Evolutionary conservation across 1,140 invertebrate genomes (phyloP), one percentile per base, ranked within the genome.

Genomic region (Diploscapter pachys): DNA sequence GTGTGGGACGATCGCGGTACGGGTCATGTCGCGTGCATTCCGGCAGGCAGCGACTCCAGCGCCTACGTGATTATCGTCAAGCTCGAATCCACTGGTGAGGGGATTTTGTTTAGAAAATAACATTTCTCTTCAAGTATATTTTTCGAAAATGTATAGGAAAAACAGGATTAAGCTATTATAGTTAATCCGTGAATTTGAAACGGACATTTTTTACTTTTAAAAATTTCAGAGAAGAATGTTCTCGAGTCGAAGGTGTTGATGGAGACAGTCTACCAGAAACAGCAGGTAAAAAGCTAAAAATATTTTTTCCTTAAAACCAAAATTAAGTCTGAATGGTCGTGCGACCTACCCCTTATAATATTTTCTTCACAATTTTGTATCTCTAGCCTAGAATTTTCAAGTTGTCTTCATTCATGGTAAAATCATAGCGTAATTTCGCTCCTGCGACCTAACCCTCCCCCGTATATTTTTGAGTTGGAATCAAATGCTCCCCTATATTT

Each of bases 211-310:
- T 64, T 48, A 61, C 51, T 52, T 4, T 50, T 80, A 3, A 56
- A n/a, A n/a, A 62, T 76, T 73, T 61, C 53, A 79, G 83, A 85
- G 48, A 80, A 79, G 54, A 85, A 85, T 71, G 76, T 86, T 5
- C 73, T 85, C 8, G 84, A 85, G 65, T 83, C 81, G 48, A 80
- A 72, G 57, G 80, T 85, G 61, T 52, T 68, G n/a, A 53, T 71
- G 54, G 83, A 86, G 31, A 85, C 84, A 5, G 75, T 80, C 4
- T 85, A 85, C 69, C 84, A 85, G 73, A 84, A 83, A 61, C 83
- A 85, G 55, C 83, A 84, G 67, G 75, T 76, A 52, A 65, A 65
- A 50, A n/a, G 31, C 50, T 70, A 6, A 62, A 49, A 3, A 54
- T 71, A 9, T 68, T 68, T 59, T 59, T 59, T 59, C 9, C 57